phyloP scores from a whole-genome alignment of 2,888 invertebrate genomes.

The Leucophenga maculata region DNA sequence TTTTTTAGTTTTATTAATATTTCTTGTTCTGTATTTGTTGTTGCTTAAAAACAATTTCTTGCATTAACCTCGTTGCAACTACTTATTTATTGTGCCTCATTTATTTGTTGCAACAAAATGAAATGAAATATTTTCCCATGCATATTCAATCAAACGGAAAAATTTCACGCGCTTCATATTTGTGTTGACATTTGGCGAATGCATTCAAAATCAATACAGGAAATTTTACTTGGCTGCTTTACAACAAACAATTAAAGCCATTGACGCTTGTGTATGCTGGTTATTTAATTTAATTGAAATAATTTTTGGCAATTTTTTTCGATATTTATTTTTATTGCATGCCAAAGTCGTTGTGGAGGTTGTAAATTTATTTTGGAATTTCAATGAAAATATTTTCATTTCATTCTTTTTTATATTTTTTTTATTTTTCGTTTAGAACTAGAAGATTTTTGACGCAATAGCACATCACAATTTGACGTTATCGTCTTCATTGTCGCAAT shows the following conservation, averaged over 20 bases:
- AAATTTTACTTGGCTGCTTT: not conserved
- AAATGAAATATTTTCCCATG: too few species aligned
- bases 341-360: not conserved
- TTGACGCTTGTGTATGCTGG: not conserved
- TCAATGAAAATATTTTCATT: constrained; percentile 13
- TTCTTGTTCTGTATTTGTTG: too few species aligned
- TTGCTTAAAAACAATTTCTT: too few species aligned
- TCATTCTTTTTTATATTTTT: not conserved
- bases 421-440: not conserved
- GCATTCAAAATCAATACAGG: not conserved
- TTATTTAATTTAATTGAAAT: constrained; percentile 19
- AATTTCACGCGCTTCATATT: too few species aligned
- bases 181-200: too few species aligned
- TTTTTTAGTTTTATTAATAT: too few species aligned
- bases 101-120: not conserved
- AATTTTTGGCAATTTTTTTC: not conserved
- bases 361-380: constrained; percentile 23
- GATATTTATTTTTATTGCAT: not conserved
- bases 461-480: not conserved
- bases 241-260: not conserved
- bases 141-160: too few species aligned
- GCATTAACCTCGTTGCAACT: too few species aligned
- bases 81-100: constrained; percentile 1
- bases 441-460: not conserved
- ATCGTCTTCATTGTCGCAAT: not conserved